phyloP scores from a whole-genome alignment of 2,113 vertebrate species.

The Himantopus leucocephalus region DNA sequence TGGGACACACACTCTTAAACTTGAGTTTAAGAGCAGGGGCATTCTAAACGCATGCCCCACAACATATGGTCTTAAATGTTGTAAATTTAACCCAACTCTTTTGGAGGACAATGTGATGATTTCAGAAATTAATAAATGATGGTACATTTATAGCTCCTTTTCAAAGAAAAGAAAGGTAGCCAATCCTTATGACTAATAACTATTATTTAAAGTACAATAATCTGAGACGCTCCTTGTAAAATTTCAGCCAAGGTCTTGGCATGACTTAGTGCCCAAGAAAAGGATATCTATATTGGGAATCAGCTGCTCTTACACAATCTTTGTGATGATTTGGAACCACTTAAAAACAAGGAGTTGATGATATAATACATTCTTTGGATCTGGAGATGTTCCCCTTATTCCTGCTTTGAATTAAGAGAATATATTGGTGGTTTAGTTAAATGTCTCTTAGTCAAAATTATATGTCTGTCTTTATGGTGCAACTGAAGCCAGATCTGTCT shows the following conservation, averaged over 20 bases:
- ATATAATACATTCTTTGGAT: slow-evolving; percentile 36
- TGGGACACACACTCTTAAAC: neutral
- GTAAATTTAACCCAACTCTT: slow-evolving; percentile 16
- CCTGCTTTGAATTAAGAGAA: slow-evolving; percentile 39
- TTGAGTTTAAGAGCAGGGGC: neutral
- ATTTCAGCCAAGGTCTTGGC: slow-evolving; percentile 49
- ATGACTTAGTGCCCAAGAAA: slow-evolving; percentile 28
- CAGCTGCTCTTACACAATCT: slow-evolving; percentile 39
- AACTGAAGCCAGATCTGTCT: neutral
- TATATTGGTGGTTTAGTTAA: slow-evolving; percentile 34
- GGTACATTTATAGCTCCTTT: slow-evolving; percentile 57
- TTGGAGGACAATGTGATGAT: neutral
- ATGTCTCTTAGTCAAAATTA: slow-evolving; percentile 5
- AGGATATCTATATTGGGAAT: slow-evolving; percentile 36
- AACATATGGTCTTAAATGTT: neutral
- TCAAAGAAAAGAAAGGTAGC: slow-evolving; percentile 65
- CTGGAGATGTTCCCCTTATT: slow-evolving; percentile 39
- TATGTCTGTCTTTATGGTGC: neutral
- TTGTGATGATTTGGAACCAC: slow-evolving; percentile 60
- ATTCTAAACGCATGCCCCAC: neutral
- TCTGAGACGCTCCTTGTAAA: slow-evolving; percentile 42
- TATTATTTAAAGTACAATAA: slow-evolving; percentile 61
- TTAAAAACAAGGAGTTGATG: slow-evolving; percentile 48
- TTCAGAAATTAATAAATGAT: slow-evolving; percentile 41
- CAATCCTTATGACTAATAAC: slow-evolving; percentile 63